Percentiles rank a stretch among this genome's conserved stretches.
phyloP scores from a whole-genome alignment of 2,797 vertebrate species.

The Delichon dasypus region DNA sequence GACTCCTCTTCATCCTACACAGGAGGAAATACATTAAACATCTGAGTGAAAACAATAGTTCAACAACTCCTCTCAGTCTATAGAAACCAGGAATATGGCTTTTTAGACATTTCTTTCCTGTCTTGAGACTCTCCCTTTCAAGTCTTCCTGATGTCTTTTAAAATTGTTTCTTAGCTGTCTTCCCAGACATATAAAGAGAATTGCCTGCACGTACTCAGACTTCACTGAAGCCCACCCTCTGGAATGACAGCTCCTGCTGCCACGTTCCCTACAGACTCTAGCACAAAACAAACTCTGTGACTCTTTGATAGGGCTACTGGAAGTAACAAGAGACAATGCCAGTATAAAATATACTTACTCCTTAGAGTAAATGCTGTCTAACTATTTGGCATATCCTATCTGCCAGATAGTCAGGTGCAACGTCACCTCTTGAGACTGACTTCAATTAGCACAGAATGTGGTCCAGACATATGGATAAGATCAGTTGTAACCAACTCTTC shows the following conservation, averaged over 20 bases:
- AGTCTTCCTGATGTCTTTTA: neutral
- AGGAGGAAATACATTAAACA: neutral
- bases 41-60: neutral
- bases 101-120: neutral
- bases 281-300: neutral
- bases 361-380: neutral
- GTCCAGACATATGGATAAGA: accelerated
- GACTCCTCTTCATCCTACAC: constrained; percentile 97
- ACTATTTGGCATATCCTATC: neutral
- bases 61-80: neutral
- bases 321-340: neutral
- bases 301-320: neutral
- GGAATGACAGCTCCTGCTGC: neutral
- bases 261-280: neutral
- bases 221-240: neutral
- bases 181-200: neutral
- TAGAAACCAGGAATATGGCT: neutral
- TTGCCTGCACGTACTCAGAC: neutral
- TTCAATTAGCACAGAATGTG: neutral
- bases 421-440: neutral
- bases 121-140: neutral
- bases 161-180: neutral
- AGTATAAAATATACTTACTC: neutral
- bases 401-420: neutral
- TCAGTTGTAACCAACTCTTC: neutral